Conservation (phyloP, 2,797 vertebrate genomes). For the Linurgus olivaceus region DNA sequence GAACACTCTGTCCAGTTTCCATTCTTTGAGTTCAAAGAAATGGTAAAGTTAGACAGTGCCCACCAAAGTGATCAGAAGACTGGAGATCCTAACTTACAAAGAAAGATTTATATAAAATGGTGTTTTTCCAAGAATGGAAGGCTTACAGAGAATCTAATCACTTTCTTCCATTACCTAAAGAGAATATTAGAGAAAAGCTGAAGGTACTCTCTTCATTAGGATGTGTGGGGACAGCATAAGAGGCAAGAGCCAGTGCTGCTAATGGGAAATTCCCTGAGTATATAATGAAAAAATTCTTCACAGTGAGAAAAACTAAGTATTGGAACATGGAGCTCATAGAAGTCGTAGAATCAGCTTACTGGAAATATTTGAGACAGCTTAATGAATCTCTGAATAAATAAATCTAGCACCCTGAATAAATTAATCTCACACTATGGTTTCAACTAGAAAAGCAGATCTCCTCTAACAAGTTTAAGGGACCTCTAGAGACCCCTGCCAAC, state of each 20-base stretch:
- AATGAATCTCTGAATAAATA: fast-evolving
- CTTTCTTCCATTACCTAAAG: neutral
- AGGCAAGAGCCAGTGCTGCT: neutral
- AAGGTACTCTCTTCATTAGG: neutral
- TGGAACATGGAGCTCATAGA: neutral
- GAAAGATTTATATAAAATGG: neutral
- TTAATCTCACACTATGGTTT: neutral
- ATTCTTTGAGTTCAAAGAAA: neutral
- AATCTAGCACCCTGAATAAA: neutral
- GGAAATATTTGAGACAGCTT: neutral
- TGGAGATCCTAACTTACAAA: neutral
- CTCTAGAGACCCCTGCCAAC: neutral
- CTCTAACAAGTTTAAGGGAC: neutral
- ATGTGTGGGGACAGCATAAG: neutral
- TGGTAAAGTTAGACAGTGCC: neutral
- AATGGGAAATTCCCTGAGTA: neutral
- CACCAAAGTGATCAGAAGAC: neutral
- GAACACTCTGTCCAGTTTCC: fast-evolving
- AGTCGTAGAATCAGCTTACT: neutral
- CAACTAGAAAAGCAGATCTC: neutral
- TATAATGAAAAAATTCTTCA: neutral
- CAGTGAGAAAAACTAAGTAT: neutral
- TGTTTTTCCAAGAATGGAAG: neutral
- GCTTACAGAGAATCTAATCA: neutral
- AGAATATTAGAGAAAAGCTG: neutral